Evolutionary conservation across 2,888 invertebrate genomes (phyloP), one percentile per base, ranked within the genome.

Genomic region (Drosophila kanekoi): DNA sequence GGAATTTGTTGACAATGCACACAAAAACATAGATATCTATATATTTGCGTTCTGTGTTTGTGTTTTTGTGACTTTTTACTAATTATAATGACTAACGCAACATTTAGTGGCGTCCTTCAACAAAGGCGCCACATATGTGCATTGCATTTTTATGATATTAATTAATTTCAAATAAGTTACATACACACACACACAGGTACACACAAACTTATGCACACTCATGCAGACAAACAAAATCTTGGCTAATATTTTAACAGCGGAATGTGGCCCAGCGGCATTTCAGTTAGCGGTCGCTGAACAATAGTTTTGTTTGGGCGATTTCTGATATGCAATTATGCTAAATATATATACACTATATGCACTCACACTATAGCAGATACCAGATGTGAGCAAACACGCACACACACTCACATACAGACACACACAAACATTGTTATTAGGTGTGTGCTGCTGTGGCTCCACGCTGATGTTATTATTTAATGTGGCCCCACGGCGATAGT

Each of bases 121-220:
- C 89, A 83, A 84, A 84, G 70, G 81, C 70, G 68, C 83, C 82
- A 20, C 82, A 83, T 72, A 77, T 72, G 67, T 71, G 54, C 54
- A 72, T 77, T 86, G 67, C 69, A 48, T 74, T 83, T 88, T 74
- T 69, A 79, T 87, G 73, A 84, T 77, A 87, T 84, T 81, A 85
- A 85, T 89, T 89, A 87, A 79, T 84, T 87, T 73, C 47, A 67
- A 72, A 87, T 77, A 59, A 73, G 49, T n/a, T 40, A n/a, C 48
- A 60, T 54, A 43, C 35, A 40, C 20, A 44, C 56, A 51, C 45
- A 59, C 54, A 41, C 58, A 33, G 33, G 54, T 37, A 37, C 47
- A 38, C 53, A 54, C 38, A 51, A 41, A 43, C 28, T 8, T 28
- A 8, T 28, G 20, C 54, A 44, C 16, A 41, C 16, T 8, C 51